Conservation (phyloP, 2,113 vertebrate species). For the Sebastes fasciatus region DNA sequence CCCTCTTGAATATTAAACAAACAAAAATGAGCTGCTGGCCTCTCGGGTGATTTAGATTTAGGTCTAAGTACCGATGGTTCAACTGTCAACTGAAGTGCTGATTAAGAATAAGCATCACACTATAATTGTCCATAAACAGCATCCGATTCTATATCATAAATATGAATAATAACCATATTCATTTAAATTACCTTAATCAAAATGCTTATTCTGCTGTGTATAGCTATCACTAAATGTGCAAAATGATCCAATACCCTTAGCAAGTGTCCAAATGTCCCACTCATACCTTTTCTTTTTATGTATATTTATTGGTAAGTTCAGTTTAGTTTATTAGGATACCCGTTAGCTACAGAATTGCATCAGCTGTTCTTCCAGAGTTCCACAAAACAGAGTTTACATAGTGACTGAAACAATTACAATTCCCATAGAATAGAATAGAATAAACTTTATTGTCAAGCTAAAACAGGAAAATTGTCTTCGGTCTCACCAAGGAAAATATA, state of each 20-base stretch:
- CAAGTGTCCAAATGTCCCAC: too few species aligned
- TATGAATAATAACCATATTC: neutral
- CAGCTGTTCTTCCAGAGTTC: neutral
- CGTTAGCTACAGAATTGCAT: neutral
- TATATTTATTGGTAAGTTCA: too few species aligned
- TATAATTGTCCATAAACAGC: neutral
- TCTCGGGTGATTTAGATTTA: neutral
- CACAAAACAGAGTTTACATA: neutral
- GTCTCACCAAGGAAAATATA: too few species aligned
- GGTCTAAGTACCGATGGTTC: neutral
- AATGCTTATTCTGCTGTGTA: neutral
- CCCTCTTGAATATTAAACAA: neutral
- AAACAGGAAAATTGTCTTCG: too few species aligned
- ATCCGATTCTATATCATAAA: neutral
- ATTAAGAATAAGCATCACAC: neutral
- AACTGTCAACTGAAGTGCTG: neutral
- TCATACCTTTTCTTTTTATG: too few species aligned
- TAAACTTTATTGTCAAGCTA: too few species aligned
- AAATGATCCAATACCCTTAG: too few species aligned
- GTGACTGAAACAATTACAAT: neutral
- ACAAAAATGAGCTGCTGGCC: neutral
- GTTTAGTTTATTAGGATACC: neutral
- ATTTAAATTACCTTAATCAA: neutral
- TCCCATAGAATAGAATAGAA: too few species aligned
- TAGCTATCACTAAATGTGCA: neutral